Conservation (phyloP, 1,140 invertebrate genomes). For the Heliconius himera region DNA sequence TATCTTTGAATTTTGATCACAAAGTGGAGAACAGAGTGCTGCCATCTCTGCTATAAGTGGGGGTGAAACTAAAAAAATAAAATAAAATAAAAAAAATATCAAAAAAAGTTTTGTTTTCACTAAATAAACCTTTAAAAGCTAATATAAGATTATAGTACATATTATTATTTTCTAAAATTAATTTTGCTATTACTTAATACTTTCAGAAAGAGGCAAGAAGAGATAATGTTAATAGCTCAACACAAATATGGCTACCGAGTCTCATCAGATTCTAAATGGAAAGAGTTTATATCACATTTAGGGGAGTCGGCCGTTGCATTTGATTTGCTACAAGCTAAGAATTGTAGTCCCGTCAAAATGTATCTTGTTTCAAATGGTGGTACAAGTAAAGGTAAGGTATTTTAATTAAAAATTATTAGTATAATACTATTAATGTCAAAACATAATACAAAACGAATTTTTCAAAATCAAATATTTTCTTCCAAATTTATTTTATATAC, state of each 20-base stretch:
- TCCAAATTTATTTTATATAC: too few relatives aligned
- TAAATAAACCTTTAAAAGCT: too few relatives aligned
- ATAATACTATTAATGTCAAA: not conserved
- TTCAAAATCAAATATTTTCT: too few relatives aligned
- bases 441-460: too few relatives aligned
- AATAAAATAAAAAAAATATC: too few relatives aligned
- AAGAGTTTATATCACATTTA: conserved; percentile 77
- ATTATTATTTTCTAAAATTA: too few relatives aligned
- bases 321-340: conserved; percentile 85
- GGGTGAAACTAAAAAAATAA: too few relatives aligned
- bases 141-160: too few relatives aligned
- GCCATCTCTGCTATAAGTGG: too few relatives aligned
- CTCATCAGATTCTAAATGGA: conserved; percentile 68
- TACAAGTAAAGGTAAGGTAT: conserved; percentile 65
- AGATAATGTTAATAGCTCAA: conserved; percentile 83
- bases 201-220: conserved; percentile 81
- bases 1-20: too few relatives aligned
- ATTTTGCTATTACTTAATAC: not conserved
- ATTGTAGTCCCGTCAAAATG: conserved; percentile 79
- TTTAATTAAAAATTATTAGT: not conserved
- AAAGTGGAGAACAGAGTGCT: too few relatives aligned
- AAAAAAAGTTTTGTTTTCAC: too few relatives aligned
- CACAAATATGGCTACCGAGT: conserved; percentile 83
- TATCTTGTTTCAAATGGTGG: conserved; percentile 54
- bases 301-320: conserved; percentile 84